Conservation (phyloP, 1,140 invertebrate genomes). For the Tribolium castaneum region DNA sequence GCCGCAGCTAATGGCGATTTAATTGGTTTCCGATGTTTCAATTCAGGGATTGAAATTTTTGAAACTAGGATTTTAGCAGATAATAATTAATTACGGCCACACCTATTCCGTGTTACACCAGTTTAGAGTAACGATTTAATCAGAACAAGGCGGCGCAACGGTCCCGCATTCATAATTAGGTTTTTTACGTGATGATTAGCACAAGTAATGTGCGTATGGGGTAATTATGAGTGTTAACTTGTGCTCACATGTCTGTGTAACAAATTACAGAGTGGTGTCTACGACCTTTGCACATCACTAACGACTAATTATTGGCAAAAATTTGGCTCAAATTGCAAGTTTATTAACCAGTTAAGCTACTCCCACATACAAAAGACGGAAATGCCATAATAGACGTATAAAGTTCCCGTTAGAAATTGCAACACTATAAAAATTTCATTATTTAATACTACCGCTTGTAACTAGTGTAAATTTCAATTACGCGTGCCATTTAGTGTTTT, state of each 20-base stretch:
- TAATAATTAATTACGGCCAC: neutral
- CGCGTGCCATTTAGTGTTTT: too few species aligned
- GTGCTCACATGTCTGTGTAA: neutral
- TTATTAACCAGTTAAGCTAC: neutral
- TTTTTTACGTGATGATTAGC: neutral
- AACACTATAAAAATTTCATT: neutral
- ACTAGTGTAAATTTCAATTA: too few species aligned
- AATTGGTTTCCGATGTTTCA: neutral
- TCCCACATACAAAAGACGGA: neutral
- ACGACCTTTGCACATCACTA: neutral
- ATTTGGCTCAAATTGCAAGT: neutral
- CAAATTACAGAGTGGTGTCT: neutral
- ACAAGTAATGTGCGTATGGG: neutral
- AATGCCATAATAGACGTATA: neutral
- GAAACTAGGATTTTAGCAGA: neutral
- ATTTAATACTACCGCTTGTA: too few species aligned
- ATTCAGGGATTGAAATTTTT: neutral
- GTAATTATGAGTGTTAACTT: neutral
- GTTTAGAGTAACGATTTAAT: conserved; percentile 11
- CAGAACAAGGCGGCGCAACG: neutral
- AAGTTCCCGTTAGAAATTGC: neutral
- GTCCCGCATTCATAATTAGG: neutral
- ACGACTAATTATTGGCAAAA: neutral
- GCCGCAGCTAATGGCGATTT: neutral
- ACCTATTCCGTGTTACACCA: neutral